Evolutionary conservation across 2,888 invertebrate genomes (phyloP), one percentile per base, ranked within the genome.

Genomic region (Apodemia mormo): DNA sequence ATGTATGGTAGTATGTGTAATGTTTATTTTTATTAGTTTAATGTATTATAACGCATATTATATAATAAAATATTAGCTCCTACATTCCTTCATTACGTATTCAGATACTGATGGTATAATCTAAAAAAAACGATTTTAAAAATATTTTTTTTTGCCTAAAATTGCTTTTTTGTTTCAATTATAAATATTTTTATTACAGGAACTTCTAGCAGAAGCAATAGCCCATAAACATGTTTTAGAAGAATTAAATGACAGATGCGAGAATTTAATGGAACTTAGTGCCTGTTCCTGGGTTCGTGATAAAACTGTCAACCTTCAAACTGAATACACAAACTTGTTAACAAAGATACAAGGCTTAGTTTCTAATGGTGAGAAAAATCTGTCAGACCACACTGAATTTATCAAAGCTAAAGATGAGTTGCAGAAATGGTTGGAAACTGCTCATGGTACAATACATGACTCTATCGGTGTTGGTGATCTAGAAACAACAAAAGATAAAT

Each of bases 301-400:
- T 81, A 96, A 97, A 85, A 97, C 97, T 3, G 96, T 97, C 0
- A 96, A 96, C 79, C 89, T 97, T 0, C 98, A 98, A 89, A 96
- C 96, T 2, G 95, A 95, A 71, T 98, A 98, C 81, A 96, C 97
- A 0, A 95, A 96, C 75, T 85, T 98, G 14, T 85, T 98, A 43
- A 96, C 97, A 0, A 95, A 95, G 74, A 96, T 96, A 43, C 98
- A 98, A 93, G 96, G 95, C 71, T 91, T 97, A 58, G 96, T 98
- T 30, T 96, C 97, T 1, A 96, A 96, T 82, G 96, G 98, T 12
- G 98, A 98, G 83, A 97, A 98, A 91, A 97, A 97, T 85, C 91
- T 98, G 0, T 96, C 97, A 0, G 98, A 98, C 84, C 98, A 98
- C 81, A 97, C 97, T 0, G 98, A 98, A 82, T 98, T 98, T 85